Base-by-base conservation (phyloP, 2,888 invertebrate genomes). In the Ormyrus pomaceus region DNA sequence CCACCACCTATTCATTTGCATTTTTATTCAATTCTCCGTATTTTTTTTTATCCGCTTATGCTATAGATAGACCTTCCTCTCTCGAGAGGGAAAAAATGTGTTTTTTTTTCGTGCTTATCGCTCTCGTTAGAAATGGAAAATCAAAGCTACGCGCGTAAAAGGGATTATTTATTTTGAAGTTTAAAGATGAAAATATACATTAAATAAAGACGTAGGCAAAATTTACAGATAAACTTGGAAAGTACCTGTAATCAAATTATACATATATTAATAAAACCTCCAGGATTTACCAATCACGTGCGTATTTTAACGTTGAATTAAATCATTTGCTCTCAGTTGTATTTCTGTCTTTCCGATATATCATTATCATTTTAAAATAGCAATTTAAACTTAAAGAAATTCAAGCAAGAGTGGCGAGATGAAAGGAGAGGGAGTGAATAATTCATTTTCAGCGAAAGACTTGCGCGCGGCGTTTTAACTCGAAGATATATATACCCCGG, bases 21-120 rank as follows among this genome's bases (percentile, higher is more conserved):
- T 74, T 65, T 74, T 50, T 58, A 65, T 74, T 65, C 48, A 72
- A 72, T 62, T 72, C 13, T 13, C 6, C 56, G n/a, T 48, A 48
- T 70, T 61, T 53, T 51, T 71, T 71, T 61, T 51, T 45, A 72
- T 62, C 46, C 64, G 45, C 48, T 53, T 48, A 48, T 56, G 64
- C 73, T 71, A 34, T 5, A 53, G 19, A 73, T 13, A 51, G 13
- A 55, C 46, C 64, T 64, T 2, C 11, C 55, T 62, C 61, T 19
- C 68, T 68, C 34, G 55, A 53, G 8, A 53, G 55, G 9, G 46
- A 62, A 62, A 8, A 45, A 6, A 3, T 34, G 3, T 34, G 48
- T 10, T 58, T 51, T 53, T 73, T 73, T 13, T 13, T 8, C 46
- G 61, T 51, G 51, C 71, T 71, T 61, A n/a, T 55, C 53, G 53